Base-by-base conservation (phyloP, 2,113 vertebrate species). In the Cettia cetti region DNA sequence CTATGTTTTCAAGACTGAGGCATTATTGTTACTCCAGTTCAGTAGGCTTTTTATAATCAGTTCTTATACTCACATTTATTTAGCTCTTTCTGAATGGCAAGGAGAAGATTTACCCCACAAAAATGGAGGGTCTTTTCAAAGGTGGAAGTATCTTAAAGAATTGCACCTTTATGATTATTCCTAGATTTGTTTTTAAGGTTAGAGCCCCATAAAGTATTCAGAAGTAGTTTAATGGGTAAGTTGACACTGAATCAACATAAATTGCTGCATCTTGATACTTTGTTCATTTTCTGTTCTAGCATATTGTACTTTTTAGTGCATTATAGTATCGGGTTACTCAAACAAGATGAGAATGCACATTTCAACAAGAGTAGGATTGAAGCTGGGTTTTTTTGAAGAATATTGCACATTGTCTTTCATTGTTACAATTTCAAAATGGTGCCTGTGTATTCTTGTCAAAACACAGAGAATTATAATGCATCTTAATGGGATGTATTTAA, bases 1-100 rank as follows among this genome's bases (percentile, higher is more conserved):
- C 81, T 97, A 11, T 95, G 72, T 92, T 97, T 96, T 97, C 53
- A 61, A 69, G 87, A 89, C 94, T 97, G 90, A 97, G 94, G 94
- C 54, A 68, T 83, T 94, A 95, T 96, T 97, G 92, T 96, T 97
- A 40, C 63, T 91, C 63, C 70, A 64, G 50, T 75, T 92, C 74
- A 77, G 94, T 79, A 75, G 63, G 86, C 69, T 80, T 96, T 97
- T 92, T 94, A 35, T 95, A 91, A 95, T 94, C 66, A 60, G 47
- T 79, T 90, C 78, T 54, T 64, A 30, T 9, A 22, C 65, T 94
- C 63, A 79, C 72, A 54, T 94, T 96, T 96, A 83, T 87, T 96
- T 97, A 96, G 79, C 77, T 96, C 77, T 80, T 82, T 89, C 66
- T 92, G 79, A 95, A 94, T 78, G 66, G 78, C 70, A 92, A 92